phyloP scores from a whole-genome alignment of 2,113 vertebrate species.

The Narcine bancroftii region DNA sequence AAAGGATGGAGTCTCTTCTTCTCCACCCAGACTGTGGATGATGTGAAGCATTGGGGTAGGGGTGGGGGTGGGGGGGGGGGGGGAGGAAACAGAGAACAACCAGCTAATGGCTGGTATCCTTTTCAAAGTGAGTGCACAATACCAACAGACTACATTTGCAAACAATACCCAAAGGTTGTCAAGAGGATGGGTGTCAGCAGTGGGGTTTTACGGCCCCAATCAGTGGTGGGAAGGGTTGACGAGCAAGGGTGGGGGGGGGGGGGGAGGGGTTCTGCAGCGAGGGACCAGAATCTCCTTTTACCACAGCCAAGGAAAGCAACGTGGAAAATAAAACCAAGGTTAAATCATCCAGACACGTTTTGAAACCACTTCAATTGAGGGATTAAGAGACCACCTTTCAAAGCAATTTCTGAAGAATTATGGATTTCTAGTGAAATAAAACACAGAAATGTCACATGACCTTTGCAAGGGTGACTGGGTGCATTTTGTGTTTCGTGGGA shows the following conservation, averaged over 20 bases:
- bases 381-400: slow-evolving; percentile 25
- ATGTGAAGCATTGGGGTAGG: too few relatives aligned
- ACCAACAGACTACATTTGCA: not conserved
- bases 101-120: not conserved
- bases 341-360: not conserved
- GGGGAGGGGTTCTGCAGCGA: not conserved
- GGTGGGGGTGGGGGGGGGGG: too few relatives aligned
- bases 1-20: not conserved
- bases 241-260: not conserved
- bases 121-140: not conserved
- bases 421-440: slow-evolving; percentile 14
- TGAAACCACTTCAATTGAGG: not conserved
- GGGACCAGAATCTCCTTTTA: not conserved
- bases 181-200: not conserved
- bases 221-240: not conserved
- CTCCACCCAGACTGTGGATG: not conserved
- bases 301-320: not conserved
- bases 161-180: not conserved
- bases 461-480: not conserved
- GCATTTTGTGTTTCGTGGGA: not conserved
- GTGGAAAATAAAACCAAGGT: not conserved
- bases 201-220: not conserved
- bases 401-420: slow-evolving; percentile 12
- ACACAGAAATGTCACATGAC: not conserved
- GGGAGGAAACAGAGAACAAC: too few relatives aligned